These are phyloP conservation scores for Sebastes matsubarae DNA, from an alignment of 2,797 vertebrate genomes.

Conservation along the genomic window DNA sequence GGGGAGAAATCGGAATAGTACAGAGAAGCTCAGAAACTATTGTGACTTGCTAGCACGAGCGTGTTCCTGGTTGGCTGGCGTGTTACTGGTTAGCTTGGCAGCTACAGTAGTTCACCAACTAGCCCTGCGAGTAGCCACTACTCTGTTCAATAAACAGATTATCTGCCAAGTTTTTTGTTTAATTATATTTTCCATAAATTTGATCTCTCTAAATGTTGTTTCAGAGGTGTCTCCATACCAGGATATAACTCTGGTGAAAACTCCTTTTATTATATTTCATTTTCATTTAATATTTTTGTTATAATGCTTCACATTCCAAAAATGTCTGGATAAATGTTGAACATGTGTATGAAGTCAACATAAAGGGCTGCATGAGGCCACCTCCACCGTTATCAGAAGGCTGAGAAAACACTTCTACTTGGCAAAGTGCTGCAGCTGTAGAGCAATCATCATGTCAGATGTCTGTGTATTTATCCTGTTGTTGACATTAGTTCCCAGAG, in stretches of 20 bases:
- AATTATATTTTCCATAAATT: neutral
- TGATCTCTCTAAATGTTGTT: neutral
- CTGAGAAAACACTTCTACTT: neutral
- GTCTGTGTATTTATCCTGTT: conserved; percentile 18
- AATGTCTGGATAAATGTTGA: neutral
- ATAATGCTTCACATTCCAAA: neutral
- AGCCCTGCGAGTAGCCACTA: no score
- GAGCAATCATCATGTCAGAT: neutral
- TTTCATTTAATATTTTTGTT: neutral
- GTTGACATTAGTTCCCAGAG: conserved; percentile 22
- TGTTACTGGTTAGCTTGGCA: no score
- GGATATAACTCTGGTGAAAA: neutral
- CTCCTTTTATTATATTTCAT: neutral
- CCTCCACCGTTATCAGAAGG: neutral
- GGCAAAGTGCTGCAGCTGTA: neutral
- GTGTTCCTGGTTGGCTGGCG: neutral
- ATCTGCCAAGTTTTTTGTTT: neutral
- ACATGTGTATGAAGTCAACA: neutral
- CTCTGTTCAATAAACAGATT: no score
- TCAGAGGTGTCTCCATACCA: neutral
- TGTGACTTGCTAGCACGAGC: neutral
- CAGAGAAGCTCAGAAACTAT: neutral
- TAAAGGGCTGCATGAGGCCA: neutral
- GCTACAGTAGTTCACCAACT: no score
- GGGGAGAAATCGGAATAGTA: neutral